phyloP scores from a whole-genome alignment of 2,888 invertebrate species.

The Cylloceria caligata region DNA sequence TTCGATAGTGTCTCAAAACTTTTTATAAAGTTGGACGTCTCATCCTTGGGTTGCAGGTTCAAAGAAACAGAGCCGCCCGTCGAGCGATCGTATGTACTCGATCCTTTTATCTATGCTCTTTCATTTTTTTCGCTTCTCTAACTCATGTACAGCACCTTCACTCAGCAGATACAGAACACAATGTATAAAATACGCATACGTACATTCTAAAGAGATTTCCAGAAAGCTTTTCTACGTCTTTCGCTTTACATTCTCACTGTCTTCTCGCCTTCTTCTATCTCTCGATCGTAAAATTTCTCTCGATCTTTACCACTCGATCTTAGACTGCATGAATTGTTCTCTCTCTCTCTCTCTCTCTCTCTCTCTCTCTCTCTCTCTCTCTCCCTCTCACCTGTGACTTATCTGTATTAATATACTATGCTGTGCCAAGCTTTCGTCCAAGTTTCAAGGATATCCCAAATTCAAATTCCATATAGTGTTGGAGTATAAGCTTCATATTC shows the following conservation, averaged over 20 bases:
- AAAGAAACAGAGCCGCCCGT: conserved; percentile 93
- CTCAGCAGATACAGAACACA: conserved; percentile 34
- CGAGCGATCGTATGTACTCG: conserved; percentile 93
- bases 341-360: conserved; percentile 5
- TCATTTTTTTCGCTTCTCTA: conserved; percentile 63
- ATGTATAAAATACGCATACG: conserved; percentile 14
- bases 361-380: conserved; percentile 11
- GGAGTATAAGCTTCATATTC: background rate
- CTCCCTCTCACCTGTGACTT: conserved; percentile 43
- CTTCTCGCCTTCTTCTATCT: conserved; percentile 1
- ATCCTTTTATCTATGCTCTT: conserved; percentile 83
- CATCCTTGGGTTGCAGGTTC: conserved; percentile 90
- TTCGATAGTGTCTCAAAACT: conserved; percentile 33
- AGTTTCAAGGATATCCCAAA: conserved; percentile 18
- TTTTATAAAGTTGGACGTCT: conserved; percentile 73
- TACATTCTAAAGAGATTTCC: conserved; percentile 9
- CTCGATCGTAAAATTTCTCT: background rate
- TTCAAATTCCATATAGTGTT: background rate
- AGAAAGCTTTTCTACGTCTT: conserved; percentile 11
- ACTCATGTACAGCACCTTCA: conserved; percentile 56
- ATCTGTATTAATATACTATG: conserved; percentile 24
- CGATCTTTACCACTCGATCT: conserved; percentile 19
- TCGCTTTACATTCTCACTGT: conserved; percentile 33
- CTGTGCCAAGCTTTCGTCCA: conserved; percentile 34
- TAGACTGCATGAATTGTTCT: conserved; percentile 39